A percentile compares a stretch with the other conserved stretches of the same genome.
Conservation (phyloP, 1,140 invertebrate genomes). For the Neotoxoptera formosana region DNA sequence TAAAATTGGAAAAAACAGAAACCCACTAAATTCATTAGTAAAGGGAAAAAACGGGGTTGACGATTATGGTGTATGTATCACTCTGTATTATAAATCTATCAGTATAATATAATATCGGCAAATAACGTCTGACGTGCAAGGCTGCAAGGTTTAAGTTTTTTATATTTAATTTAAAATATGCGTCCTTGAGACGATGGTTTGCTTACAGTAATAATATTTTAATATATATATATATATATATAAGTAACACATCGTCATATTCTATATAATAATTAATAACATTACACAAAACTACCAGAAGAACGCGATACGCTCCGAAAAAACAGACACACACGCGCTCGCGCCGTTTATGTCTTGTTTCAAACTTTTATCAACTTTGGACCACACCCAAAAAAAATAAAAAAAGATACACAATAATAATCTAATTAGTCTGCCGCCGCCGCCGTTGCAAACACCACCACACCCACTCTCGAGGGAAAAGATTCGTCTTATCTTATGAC, state of each 20-base stretch:
- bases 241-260: not conserved
- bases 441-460: slow-evolving; percentile 1
- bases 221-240: not conserved
- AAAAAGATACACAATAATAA: slow-evolving; percentile 9
- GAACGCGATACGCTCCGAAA: not conserved
- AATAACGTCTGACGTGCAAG: no score
- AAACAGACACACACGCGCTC: not conserved
- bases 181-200: not conserved
- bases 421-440: slow-evolving; percentile 35
- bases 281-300: not conserved
- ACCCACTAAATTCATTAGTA: no score
- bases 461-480: slow-evolving; percentile 50
- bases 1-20: no score
- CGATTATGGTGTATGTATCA: no score
- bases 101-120: no score
- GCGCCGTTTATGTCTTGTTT: slow-evolving; percentile 50
- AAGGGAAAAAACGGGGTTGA: no score
- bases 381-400: slow-evolving; percentile 41
- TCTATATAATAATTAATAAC: not conserved
- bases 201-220: not conserved
- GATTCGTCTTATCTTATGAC: slow-evolving; percentile 54
- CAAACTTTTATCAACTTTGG: slow-evolving; percentile 52
- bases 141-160: no score
- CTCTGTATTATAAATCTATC: no score
- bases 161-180: slow-evolving; percentile 17